Evolutionary conservation across 2,113 vertebrate species (phyloP).

Genomic region (Sapajus apella): DNA sequence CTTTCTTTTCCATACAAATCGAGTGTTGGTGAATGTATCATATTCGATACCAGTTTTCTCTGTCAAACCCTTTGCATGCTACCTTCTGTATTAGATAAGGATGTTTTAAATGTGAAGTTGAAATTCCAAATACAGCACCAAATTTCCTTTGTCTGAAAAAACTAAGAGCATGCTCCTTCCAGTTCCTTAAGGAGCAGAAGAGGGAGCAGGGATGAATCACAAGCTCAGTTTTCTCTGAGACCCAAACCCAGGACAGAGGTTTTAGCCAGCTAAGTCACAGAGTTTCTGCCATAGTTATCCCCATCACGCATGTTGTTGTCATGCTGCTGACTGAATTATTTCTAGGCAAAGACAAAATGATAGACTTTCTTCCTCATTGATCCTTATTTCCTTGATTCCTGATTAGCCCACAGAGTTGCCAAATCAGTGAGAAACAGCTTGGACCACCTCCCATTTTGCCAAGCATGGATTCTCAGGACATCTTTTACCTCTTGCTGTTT

Average conservation of each 20-base stretch:
- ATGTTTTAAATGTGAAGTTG: neutral
- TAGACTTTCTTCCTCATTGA: neutral
- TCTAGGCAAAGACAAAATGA: neutral
- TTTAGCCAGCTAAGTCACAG: neutral
- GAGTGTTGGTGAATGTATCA: neutral
- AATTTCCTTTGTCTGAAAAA: neutral
- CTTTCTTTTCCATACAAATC: neutral
- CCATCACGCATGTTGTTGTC: neutral
- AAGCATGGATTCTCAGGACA: neutral
- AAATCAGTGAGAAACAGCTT: neutral
- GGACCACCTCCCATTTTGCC: neutral
- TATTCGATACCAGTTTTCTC: neutral
- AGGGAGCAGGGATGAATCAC: neutral
- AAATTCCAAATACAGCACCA: too few relatives aligned
- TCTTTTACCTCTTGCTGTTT: neutral
- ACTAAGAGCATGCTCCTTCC: neutral
- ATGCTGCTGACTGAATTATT: neutral
- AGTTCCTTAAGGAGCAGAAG: neutral
- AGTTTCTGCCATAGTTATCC: neutral
- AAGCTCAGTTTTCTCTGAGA: neutral
- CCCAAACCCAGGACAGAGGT: too few relatives aligned
- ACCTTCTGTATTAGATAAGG: neutral
- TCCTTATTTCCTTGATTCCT: neutral
- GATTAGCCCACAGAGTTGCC: neutral
- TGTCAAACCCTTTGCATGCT: neutral